These are phyloP conservation scores for Apodemus sylvaticus DNA, from an alignment of 2,113 vertebrate genomes.

Conservation along the genomic window DNA sequence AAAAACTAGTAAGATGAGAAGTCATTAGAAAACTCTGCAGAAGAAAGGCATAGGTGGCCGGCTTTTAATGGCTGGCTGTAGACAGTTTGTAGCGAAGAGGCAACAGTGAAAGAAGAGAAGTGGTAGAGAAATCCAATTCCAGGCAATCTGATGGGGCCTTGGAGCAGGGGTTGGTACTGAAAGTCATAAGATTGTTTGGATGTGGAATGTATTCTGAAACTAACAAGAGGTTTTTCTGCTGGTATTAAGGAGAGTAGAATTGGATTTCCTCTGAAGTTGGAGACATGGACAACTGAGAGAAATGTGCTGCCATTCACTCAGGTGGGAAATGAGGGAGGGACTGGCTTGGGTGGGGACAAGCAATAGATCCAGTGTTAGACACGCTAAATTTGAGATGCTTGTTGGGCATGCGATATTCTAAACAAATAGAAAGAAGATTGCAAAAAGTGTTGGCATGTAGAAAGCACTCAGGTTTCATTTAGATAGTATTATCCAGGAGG, in stretches of 20 bases:
- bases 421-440: conserved; percentile 33
- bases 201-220: background rate
- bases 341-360: background rate
- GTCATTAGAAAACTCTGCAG: background rate
- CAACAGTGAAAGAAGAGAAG: background rate
- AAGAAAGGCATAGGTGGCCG: conserved; percentile 3
- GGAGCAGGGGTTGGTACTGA: background rate
- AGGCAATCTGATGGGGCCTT: background rate
- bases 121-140: background rate
- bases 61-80: background rate
- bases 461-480: background rate
- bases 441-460: background rate
- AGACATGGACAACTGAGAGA: background rate
- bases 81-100: background rate
- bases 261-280: background rate
- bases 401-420: background rate
- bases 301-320: background rate
- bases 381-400: background rate
- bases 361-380: conserved; percentile 2
- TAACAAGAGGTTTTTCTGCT: background rate
- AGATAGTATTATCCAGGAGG: background rate
- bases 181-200: background rate
- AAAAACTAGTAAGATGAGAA: conserved; percentile 17
- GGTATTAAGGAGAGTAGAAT: background rate
- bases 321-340: background rate